Base-by-base conservation (phyloP, 2,888 invertebrate genomes). In the Ophonus ardosiacus region DNA sequence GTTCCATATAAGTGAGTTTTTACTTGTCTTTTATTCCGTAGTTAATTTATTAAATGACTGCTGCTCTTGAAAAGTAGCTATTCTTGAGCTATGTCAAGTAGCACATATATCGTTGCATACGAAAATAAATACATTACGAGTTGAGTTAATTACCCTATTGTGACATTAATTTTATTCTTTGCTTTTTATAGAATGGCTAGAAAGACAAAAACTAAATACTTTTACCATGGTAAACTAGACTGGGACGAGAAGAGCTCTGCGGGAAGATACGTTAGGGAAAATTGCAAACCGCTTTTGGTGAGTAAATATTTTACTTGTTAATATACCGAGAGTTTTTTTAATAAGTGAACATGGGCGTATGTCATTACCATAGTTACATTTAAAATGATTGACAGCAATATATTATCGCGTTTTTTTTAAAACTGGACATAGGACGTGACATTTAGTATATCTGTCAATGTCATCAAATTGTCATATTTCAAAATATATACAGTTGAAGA, bases 211-310 rank as follows among this genome's bases (percentile, higher is more conserved):
- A 98, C 98, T 88, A 98, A 98, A 93, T 99, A 99, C 92, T 99
- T 99, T 92, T 98, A 98, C 92, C 97, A 98, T 91, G 98, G 98
- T 82, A 97, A 97, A 93, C 94, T 99, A 90, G 98, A 98, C 92
- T 99, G 99, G 99, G 98, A 99, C 91, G 98, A 98, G 88, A 97
- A 98, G 90, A 98, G 97, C 90, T 97, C 97, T 79, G 98, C 98
- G 86, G 99, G 99, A 82, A 95, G 98, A 92, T 99, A 99, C 90
- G 99, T 99, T 61, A 94, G 98, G 89, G 98, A 99, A 91, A 98
- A 98, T 92, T 99, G 99, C 93, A 98, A 98, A 93, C 98, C 98
- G 83, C 92, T 99, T 88, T 93, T 95, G 93, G 98, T 98, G 92
- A 95, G 94, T 93, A 3, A 24, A 24, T 5, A 5, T 31, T 31